Base-by-base conservation (phyloP, 2,113 vertebrate genomes). In the Bagarius yarrelli region DNA sequence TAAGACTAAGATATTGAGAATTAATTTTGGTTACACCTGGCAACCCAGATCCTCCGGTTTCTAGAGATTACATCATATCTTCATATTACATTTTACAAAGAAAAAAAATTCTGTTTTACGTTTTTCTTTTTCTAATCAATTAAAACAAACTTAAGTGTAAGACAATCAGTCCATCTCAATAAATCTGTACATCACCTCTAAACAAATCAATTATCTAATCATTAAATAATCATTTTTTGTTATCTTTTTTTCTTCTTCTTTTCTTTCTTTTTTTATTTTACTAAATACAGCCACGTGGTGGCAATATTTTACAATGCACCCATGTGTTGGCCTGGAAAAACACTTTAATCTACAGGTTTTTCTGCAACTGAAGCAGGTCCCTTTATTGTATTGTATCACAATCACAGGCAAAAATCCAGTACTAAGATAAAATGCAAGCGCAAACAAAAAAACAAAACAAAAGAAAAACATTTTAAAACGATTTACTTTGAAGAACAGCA, bases 221-320 rank as follows among this genome's bases (percentile, higher is more conserved):
- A 63, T 14, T 15, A 63, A 13, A 63, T 16, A 63, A 32, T 32
- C 13, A 60, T 60, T 5, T 60, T 6, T 11, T 8, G 11, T 47
- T 47, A 47, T 47, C 36, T 4, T 8, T 4, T 47, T 47, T 8
- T 47, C 9, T 47, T 47, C 9, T 40, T 40, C 36, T 8, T 40
- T 40, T 40, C 8, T 4, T 40, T 40, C 8, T 4, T 8, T 40
- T 40, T 47, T 47, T 47, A 47, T 47, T 5, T 47, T 47, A 9
- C 44, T 47, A 47, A 47, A 47, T 21, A 50, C 67, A 72, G 14
- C 70, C 70, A 72, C 47, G 21, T 72, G 70, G 70, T 72, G 70
- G 70, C 70, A 72, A 53, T 25, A 72, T 72, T 72, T 72, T 11
- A 13, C 50, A 72, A 53, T 52, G 19, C 8, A 71, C 8, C 25